Percentiles rank a stretch among this genome's conserved stretches.
These are phyloP conservation scores for Artibeus jamaicensis DNA, from an alignment of 2,797 vertebrate species.

Conservation along the genomic window DNA sequence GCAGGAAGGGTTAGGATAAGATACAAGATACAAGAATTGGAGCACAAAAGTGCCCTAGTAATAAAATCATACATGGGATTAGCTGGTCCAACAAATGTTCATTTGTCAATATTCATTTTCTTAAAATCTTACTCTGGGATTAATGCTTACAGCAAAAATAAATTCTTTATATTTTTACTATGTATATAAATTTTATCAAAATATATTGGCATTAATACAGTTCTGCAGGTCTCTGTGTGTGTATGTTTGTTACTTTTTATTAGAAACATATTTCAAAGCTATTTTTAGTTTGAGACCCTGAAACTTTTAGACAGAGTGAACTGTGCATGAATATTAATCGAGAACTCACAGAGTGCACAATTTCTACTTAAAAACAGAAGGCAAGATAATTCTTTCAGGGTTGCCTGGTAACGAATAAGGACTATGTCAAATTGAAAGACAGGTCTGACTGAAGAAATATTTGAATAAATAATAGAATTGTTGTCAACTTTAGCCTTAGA, in stretches of 20 bases:
- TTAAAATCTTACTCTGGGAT: not conserved
- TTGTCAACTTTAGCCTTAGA: conserved; percentile 58
- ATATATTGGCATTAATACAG: not conserved
- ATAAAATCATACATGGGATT: not conserved
- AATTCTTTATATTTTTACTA: not conserved
- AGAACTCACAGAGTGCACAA: conserved; percentile 21
- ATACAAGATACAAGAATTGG: no score
- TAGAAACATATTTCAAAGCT: conserved; percentile 40
- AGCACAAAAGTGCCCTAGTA: not conserved
- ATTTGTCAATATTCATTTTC: not conserved
- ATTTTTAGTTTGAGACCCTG: not conserved
- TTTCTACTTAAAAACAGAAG: conserved; percentile 54
- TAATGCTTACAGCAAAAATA: not conserved
- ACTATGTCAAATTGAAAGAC: conserved; percentile 54
- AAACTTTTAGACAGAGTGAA: conserved; percentile 57
- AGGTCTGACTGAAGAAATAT: conserved; percentile 38
- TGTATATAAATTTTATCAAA: not conserved
- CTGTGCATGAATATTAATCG: conserved; percentile 55
- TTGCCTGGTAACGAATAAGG: conserved; percentile 68
- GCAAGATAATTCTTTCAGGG: conserved; percentile 47
- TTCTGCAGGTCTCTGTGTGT: not conserved
- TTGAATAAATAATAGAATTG: conserved; percentile 66
- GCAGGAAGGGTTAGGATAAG: not conserved
- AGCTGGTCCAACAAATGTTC: not conserved
- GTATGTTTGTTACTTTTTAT: not conserved